Base-by-base conservation (phyloP, 2,888 invertebrate genomes). In the Fabriciana adippe region DNA sequence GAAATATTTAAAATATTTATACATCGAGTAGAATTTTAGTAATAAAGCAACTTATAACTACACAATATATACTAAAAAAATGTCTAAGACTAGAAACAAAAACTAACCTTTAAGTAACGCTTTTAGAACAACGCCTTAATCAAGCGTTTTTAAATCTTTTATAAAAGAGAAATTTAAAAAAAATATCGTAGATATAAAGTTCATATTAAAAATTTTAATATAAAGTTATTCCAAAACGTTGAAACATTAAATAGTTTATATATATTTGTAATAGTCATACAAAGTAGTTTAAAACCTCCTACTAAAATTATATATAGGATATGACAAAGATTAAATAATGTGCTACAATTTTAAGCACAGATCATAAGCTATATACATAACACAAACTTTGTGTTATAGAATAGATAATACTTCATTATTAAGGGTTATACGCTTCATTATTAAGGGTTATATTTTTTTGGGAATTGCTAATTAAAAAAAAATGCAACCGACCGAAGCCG, bases 191-290 rank as follows among this genome's bases (percentile, higher is more conserved):
- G n/a, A 26, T 47, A 26, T 26, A 26, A 59, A 57, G 48, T 48
- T 4, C 16, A 26, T n/a, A n/a, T 13, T 48, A 59, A 26, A 59
- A 31, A 48, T 26, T 59, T 8, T 6, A 21, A n/a, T 57, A 59
- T 48, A 59, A 48, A 59, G 47, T 26, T 59, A 59, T 26, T 59
- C 48, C 15, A 59, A 59, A 59, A 59, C n/a, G 48, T 47, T 26
- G 47, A 59, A 8, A 47, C 48, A 59, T 41, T 41, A 41, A 41
- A 41, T 41, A 41, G 11, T 41, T 11, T 41, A 41, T 41, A 41
- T 31, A 59, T 48, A 59, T 47, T 57, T 57, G 2, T 47, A 26
- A 47, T 48, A 59, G 6, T 45, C 41, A 45, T 47, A 59, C n/a
- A 48, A 59, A 59, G 47, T 48, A 59, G 47, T 48, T 21, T 47